Base-by-base conservation (phyloP, 2,888 invertebrate genomes). In the Andrena flavipes region DNA sequence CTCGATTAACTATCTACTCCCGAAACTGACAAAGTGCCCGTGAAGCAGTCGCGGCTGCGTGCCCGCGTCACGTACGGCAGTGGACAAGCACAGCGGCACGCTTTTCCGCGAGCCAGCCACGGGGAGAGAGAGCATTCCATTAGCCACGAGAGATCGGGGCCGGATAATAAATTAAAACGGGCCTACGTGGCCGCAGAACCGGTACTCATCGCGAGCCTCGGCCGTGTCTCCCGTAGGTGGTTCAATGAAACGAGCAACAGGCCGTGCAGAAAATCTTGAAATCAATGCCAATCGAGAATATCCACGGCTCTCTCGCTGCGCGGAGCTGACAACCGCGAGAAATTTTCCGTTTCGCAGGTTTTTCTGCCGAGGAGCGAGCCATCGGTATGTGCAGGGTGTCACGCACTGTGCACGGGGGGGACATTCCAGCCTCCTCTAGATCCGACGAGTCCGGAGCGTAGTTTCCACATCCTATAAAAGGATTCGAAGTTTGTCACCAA, bases 91-190 rank as follows among this genome's bases (percentile, higher is more conserved):
- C 62, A 74, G 49, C 64, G 65, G 8, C 29, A 76, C 77, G 80
- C 65, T 87, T 87, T 87, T 87, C 87, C 85, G 83, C 83, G 74
- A 73, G 78, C 71, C 59, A 70, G 78, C 74, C 63, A 23, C 71
- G 26, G 49, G 26, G 64, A 26, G 49, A 23, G 71, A 30, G 56
- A 59, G 63, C 83, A 78, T 87, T 87, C 87, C 83, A 85, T 87
- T 87, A 82, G 86, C 70, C 68, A 65, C 64, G 79, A 77, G 87
- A 77, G 87, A 87, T 82, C 78, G 84, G 75, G 72, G 69, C 81
- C 74, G 74, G 86, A 79, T 87, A 82, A 84, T 88, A 88, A 88
- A 88, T 88, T 83, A 78, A 80, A 80, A 70, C 23, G 20, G 71
- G 75, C 71, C 86, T 82, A 68, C 80, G 84, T 82, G 72, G 75